Percentiles rank a stretch among this genome's conserved stretches.
Evolutionary conservation across 2,797 vertebrate genomes (phyloP).

Genomic region (Sternotherus odoratus): DNA sequence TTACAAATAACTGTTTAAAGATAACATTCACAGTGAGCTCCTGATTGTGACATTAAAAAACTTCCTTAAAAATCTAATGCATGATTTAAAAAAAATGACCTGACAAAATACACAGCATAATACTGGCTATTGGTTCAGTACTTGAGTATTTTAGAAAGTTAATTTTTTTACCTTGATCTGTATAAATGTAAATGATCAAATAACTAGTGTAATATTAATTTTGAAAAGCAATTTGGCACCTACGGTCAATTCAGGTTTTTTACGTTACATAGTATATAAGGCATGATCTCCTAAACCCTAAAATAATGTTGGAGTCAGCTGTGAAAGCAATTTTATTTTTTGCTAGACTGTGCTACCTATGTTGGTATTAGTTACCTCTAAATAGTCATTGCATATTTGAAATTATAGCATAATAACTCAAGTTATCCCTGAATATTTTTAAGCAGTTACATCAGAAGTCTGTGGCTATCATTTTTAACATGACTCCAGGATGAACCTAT

Average conservation of each 20-base stretch:
- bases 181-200: conserved; percentile 43
- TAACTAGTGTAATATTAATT: neutral
- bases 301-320: neutral
- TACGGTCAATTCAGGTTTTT: conserved; percentile 44
- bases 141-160: neutral
- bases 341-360: conserved; percentile 39
- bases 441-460: conserved; percentile 52
- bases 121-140: conserved; percentile 9
- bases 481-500: conserved; percentile 22
- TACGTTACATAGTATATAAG: neutral
- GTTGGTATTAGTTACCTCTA: conserved; percentile 67
- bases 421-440: conserved; percentile 77
- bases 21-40: conserved; percentile 60
- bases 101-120: conserved; percentile 20
- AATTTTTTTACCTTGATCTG: conserved; percentile 34
- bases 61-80: conserved; percentile 10
- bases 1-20: conserved; percentile 11
- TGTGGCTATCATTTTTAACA: neutral
- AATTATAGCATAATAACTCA: conserved; percentile 45
- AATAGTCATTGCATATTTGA: conserved; percentile 65
- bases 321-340: conserved; percentile 23
- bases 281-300: conserved; percentile 2
- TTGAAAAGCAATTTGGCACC: conserved; percentile 74
- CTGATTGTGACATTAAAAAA: conserved; percentile 47
- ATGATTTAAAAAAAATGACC: conserved; percentile 21